phyloP scores from a whole-genome alignment of 2,113 vertebrate genomes.

The Promerops cafer region DNA sequence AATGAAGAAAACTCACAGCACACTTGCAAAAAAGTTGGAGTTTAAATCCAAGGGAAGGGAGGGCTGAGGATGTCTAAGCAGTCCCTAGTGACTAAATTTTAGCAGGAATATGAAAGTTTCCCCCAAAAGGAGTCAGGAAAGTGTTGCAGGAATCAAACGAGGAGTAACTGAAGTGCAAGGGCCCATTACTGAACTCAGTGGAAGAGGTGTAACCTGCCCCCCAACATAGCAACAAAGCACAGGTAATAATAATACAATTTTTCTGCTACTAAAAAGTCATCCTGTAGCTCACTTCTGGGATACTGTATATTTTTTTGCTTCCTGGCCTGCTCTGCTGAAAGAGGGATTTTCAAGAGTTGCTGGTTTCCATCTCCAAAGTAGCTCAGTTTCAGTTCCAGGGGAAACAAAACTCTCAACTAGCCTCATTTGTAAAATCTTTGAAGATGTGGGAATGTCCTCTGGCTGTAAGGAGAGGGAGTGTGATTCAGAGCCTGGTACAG shows the following conservation, averaged over 20 bases:
- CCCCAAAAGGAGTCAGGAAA: background rate
- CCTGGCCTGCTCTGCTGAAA: background rate
- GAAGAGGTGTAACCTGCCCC: background rate
- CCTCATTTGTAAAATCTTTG: background rate
- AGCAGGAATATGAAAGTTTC: background rate
- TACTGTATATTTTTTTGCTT: background rate
- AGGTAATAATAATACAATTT: background rate
- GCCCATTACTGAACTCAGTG: background rate
- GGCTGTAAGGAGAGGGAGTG: background rate
- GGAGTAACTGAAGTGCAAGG: background rate
- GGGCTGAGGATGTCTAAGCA: background rate
- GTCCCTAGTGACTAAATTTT: background rate
- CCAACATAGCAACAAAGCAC: background rate
- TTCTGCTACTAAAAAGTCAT: background rate
- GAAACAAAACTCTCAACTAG: background rate
- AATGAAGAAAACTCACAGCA: constrained; percentile 24
- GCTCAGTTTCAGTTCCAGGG: background rate
- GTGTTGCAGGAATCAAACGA: background rate
- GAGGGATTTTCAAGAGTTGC: background rate
- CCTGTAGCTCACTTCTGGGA: background rate
- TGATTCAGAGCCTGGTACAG: background rate
- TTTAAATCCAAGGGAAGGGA: background rate
- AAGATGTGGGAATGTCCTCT: background rate
- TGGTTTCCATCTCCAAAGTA: background rate
- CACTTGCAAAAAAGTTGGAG: background rate